Percentiles rank a stretch among this genome's conserved stretches.
Evolutionary conservation across 2,888 invertebrate species (phyloP).

Genomic region (Campaea margaritaria): DNA sequence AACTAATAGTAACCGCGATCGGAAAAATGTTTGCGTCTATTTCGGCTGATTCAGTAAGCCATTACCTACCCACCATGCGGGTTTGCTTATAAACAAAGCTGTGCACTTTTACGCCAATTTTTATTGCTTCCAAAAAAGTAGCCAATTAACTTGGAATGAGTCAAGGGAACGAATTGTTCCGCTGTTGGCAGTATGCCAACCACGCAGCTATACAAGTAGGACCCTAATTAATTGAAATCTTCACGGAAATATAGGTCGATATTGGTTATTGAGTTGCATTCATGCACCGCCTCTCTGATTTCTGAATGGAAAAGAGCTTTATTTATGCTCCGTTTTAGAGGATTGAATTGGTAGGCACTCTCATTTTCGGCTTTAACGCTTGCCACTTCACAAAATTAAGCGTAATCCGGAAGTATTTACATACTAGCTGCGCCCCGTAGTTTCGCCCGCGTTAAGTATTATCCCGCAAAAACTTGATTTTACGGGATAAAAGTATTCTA

Average conservation of each 20-base stretch:
- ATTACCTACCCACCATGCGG: slow-evolving; percentile 44
- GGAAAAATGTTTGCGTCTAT: slow-evolving; percentile 30
- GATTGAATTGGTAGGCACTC: slow-evolving; percentile 2
- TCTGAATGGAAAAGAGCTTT: slow-evolving; percentile 14
- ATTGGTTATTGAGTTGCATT: slow-evolving; percentile 8
- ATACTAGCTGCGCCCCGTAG: too few relatives aligned
- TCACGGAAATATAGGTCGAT: slow-evolving; percentile 10
- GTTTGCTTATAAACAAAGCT: slow-evolving; percentile 57
- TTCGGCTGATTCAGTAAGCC: slow-evolving; percentile 41
- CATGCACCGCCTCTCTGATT: slow-evolving; percentile 12
- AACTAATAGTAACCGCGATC: slow-evolving; percentile 13
- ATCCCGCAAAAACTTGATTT: too few relatives aligned
- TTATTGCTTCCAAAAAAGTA: slow-evolving; percentile 70
- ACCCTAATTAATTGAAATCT: slow-evolving; percentile 57
- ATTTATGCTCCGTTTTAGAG: slow-evolving; percentile 2
- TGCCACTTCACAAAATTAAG: too few relatives aligned
- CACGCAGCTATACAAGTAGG: slow-evolving; percentile 39
- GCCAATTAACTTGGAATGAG: slow-evolving; percentile 69
- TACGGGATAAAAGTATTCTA: too few relatives aligned
- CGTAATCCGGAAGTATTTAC: too few relatives aligned
- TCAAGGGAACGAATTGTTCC: slow-evolving; percentile 66
- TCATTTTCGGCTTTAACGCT: too few relatives aligned
- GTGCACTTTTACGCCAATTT: slow-evolving; percentile 60
- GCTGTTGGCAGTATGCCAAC: slow-evolving; percentile 64
- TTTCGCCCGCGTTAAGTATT: too few relatives aligned